Conservation (phyloP, 2,113 vertebrate genomes). For the Brachirus orientalis region DNA sequence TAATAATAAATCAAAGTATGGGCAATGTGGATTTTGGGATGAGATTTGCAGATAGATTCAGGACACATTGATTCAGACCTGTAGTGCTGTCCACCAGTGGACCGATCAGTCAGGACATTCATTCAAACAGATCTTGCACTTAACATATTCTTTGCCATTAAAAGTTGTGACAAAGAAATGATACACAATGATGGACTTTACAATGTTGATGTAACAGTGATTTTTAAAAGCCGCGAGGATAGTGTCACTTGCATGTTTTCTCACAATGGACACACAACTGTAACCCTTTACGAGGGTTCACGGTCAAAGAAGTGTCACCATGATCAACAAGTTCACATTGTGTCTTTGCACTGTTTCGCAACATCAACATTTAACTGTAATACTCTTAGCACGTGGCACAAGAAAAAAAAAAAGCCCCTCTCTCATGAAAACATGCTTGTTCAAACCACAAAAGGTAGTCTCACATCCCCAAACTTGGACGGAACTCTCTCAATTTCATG, state of each 20-base stretch:
- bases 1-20: no score
- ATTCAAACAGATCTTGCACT: no score
- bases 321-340: background rate
- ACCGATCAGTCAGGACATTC: no score
- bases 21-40: no score
- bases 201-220: no score
- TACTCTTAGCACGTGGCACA: constrained; percentile 21
- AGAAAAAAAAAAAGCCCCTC: constrained; percentile 52
- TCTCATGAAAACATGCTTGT: constrained; percentile 55
- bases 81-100: no score
- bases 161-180: no score
- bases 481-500: constrained; percentile 61
- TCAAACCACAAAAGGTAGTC: constrained; percentile 60
- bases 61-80: no score
- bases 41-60: no score
- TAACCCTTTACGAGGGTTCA: background rate
- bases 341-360: constrained; percentile 26
- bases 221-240: background rate
- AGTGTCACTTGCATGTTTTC: background rate
- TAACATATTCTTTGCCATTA: no score
- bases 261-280: background rate
- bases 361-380: constrained; percentile 37
- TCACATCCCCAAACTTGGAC: constrained; percentile 71
- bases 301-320: background rate
- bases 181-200: no score